Base-by-base conservation (phyloP, 92 coral and sea anemone species). In the Epizoanthus scotinus region DNA sequence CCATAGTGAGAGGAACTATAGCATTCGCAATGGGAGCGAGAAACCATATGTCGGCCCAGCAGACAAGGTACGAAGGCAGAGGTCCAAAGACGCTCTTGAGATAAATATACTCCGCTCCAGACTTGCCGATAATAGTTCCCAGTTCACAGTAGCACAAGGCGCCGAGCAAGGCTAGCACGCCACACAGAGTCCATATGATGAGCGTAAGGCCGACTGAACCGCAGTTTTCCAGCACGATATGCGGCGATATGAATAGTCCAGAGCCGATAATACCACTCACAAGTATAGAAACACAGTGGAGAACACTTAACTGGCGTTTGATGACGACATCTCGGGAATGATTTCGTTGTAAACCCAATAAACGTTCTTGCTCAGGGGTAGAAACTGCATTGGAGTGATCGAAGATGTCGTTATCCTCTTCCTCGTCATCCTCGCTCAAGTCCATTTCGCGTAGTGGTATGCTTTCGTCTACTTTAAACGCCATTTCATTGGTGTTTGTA, bases 141-240 rank as follows among this genome's bases (percentile, higher is more conserved):
- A 63, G 67, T 20, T 63, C 67, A 63, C 67, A 63, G 67, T 63
- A 63, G 34, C 67, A 63, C 67, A 63, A 63, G 27, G 42, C 67
- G 5, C 67, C 67, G 28, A 63, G 31, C 42, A 63, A 25, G 17
- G 42, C 67, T 8, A 63, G 3, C 19, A 63, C 67, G 21, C 67
- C 67, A 24, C 67, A 63, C 38, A 63, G 31, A 10, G 6, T 25
- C 67, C 68, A 63, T 22, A 63, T 34, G 25, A 27, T 28, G 42
- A 63, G 68, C 26, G 68, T 63, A 2, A 63, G 42, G 17, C 68
- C 68, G 21, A 63, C 68, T 10, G 68, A 63, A 5, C 68, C 68
- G 26, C 68, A 14, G 68, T 63, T 63, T 63, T 63, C 21, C 3
- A 63, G 68, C 42, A 63, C 68, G 25, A 63, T 63, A 12, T 63